Conservation (phyloP, 2,113 vertebrate species). For the Aptenodytes forsteri region DNA sequence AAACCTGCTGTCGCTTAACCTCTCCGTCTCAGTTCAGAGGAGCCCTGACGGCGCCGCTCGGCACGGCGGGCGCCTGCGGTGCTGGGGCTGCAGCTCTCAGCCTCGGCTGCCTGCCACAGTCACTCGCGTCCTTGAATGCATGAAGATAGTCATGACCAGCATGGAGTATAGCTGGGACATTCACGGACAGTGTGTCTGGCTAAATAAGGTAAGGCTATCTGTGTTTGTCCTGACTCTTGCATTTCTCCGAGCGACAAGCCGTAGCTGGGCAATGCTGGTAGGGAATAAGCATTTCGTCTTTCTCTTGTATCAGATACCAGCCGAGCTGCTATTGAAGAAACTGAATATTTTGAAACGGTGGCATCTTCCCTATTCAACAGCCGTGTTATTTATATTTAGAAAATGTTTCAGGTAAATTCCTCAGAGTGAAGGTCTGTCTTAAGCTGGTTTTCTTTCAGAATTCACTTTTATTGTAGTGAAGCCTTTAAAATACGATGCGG, state of each 20-base stretch:
- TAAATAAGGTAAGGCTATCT: conserved; percentile 63
- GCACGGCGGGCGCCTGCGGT: accelerated
- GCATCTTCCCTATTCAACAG: background rate
- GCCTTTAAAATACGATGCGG: background rate
- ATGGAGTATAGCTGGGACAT: conserved; percentile 67
- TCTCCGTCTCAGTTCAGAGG: background rate
- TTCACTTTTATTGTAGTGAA: background rate
- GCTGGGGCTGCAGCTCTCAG: background rate
- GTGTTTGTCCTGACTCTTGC: background rate
- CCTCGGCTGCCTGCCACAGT: background rate
- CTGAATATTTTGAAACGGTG: accelerated
- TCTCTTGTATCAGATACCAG: background rate
- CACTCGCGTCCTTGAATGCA: background rate
- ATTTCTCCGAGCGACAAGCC: background rate
- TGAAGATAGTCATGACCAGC: background rate
- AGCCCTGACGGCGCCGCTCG: background rate
- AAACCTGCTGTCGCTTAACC: background rate
- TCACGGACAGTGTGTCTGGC: conserved; percentile 54
- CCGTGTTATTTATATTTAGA: background rate
- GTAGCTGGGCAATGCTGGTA: background rate
- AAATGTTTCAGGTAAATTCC: background rate
- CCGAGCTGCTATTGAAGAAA: background rate
- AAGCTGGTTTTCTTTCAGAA: background rate
- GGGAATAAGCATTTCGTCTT: background rate
- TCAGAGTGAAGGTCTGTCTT: background rate